Conservation (phyloP, 2,797 vertebrate species). For the Harpagifer antarcticus region DNA sequence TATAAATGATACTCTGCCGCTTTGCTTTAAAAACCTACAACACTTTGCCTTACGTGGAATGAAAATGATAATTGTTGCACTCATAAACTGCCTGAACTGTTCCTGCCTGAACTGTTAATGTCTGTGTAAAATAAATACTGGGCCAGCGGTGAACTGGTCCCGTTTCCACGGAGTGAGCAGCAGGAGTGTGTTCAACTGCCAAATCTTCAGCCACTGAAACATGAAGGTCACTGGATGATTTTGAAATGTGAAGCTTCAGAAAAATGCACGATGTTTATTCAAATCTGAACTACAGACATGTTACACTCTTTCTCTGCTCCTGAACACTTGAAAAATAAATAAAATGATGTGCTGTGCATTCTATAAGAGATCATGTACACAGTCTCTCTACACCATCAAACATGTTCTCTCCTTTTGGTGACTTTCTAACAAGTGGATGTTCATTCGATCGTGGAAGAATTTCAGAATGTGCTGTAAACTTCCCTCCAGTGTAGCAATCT, state of each 20-base stretch:
- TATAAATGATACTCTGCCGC: conserved; percentile 53
- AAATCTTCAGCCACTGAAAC: not conserved
- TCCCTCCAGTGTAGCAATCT: not conserved
- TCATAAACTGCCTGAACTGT: conserved; percentile 57
- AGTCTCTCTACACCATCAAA: not conserved
- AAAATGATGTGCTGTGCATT: not conserved
- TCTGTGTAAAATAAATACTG: conserved; percentile 28
- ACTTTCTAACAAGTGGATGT: not conserved
- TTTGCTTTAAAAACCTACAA: conserved; percentile 66
- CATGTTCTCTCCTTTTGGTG: not conserved
- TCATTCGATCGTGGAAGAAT: not conserved
- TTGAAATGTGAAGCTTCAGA: not conserved
- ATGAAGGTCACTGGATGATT: not conserved
- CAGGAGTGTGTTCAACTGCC: not conserved
- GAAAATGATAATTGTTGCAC: conserved; percentile 61
- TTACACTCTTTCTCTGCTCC: not conserved
- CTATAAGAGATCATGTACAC: not conserved
- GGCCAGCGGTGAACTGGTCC: conserved; percentile 9
- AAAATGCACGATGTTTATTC: not conserved
- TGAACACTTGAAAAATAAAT: not conserved
- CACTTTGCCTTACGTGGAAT: conserved; percentile 82
- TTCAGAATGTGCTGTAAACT: not conserved
- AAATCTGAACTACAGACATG: not conserved
- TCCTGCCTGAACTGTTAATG: conserved; percentile 37
- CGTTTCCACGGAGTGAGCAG: not conserved